phyloP scores from a whole-genome alignment of 2,888 invertebrate species.

The Melinaea menophilus region DNA sequence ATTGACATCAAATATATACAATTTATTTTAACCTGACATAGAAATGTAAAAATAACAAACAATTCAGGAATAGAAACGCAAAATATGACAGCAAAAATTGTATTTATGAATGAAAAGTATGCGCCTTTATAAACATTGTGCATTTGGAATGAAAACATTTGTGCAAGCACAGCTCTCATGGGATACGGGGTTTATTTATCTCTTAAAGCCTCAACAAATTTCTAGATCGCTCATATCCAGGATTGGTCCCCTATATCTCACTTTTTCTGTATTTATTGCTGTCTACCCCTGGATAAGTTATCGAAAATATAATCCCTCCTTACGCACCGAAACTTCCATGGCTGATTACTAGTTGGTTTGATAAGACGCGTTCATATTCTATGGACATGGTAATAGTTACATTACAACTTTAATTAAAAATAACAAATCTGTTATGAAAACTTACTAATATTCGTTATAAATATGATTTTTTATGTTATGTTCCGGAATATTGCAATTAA shows the following conservation, averaged over 20 bases:
- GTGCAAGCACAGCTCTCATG: constrained; percentile 56
- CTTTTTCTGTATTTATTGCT: constrained; percentile 70
- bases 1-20: no score
- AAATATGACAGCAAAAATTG: constrained; percentile 18
- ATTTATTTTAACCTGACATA: neutral
- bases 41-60: constrained; percentile 10
- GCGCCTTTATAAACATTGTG: constrained; percentile 28
- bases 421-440: no score
- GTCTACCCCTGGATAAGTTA: constrained; percentile 70
- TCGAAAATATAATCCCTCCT: constrained; percentile 76
- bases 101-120: constrained; percentile 31
- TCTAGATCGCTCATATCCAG: constrained; percentile 64
- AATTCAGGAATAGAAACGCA: constrained; percentile 15
- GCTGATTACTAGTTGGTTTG: constrained; percentile 71
- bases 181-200: constrained; percentile 56
- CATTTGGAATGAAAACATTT: constrained; percentile 31
- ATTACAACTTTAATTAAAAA: no score
- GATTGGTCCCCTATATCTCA: constrained; percentile 52
- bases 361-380: constrained; percentile 48
- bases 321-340: constrained; percentile 69
- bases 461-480: no score
- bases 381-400: constrained; percentile 40
- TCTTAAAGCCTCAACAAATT: constrained; percentile 74
- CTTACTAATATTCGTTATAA: no score
- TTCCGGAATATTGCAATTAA: no score